Evolutionary conservation across 1,140 invertebrate genomes (phyloP), one percentile per base, ranked within the genome.

Genomic region (Drosophila varians): DNA sequence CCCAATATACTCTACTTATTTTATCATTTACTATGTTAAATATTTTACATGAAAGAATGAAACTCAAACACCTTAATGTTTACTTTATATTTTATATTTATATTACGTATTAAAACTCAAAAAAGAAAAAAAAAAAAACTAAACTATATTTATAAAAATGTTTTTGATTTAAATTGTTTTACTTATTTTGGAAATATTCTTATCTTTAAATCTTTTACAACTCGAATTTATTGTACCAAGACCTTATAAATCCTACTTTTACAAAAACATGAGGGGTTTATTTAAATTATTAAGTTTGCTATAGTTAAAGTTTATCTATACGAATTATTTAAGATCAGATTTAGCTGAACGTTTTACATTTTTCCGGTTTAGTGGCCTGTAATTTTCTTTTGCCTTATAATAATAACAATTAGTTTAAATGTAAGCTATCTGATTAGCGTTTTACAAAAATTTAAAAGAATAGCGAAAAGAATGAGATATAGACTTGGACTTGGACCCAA

Each of bases 311-410:
- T 72, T 16, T 38, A 38, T 16, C 36, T 16, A 38, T 8, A 31
- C 6, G 2, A 3, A 8, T 11, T 12, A 64, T 19, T 36, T 58
- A 36, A 4, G 28, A 31, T 11, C 11, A n/a, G 11, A 31, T 21
- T 21, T 53, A 58, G 52, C 57, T 71, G 21, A 66, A 76, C 55
- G 47, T 70, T 72, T 72, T 71, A 25, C 77, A 56, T 69, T 58
- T 57, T 70, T 69, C 82, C 77, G 64, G 69, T 76, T 64, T 74
- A 75, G 82, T 86, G 82, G 77, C 82, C 82, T 86, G 77, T 73
- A 77, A 77, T 74, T 87, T 86, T 86, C 74, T 46, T 86, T 86
- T 86, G 82, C 82, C 82, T 86, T 86, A 86, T 87, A 31, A 31
- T n/a, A 31, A 31, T 31, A n/a, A n/a, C n/a, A n/a, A n/a, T n/a